Percentiles rank a stretch among this genome's conserved stretches.
phyloP scores from a whole-genome alignment of 2,797 vertebrate genomes.

The Pangasius djambal region DNA sequence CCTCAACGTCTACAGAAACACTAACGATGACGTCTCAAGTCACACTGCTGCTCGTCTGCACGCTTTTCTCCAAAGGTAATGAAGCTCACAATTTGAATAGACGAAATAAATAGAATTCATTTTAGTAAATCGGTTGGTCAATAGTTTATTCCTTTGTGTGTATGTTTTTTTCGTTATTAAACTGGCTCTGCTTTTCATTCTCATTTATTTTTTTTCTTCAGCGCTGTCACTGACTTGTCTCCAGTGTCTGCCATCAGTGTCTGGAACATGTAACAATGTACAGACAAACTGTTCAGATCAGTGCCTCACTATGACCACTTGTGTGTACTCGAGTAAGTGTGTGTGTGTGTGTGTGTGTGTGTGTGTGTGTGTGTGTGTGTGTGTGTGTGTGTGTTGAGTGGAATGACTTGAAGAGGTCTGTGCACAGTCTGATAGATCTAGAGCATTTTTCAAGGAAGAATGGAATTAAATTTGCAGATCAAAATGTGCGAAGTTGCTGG shows the following conservation, averaged over 20 bases:
- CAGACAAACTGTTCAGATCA: neutral
- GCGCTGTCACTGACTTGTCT: neutral
- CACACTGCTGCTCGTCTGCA: neutral
- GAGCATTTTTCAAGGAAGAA: too few species aligned
- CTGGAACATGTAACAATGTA: neutral
- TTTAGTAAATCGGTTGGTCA: neutral
- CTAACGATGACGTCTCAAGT: neutral
- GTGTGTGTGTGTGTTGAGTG: too few species aligned
- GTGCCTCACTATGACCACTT: neutral
- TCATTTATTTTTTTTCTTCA: neutral
- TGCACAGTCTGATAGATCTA: too few species aligned
- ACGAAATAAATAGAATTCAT: neutral
- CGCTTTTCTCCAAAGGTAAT: slow-evolving; percentile 10
- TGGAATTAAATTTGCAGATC: too few species aligned
- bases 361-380: neutral
- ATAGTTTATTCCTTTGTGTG: too few species aligned
- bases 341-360: neutral
- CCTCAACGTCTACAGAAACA: neutral
- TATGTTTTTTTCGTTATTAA: too few species aligned
- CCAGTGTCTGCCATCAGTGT: neutral
- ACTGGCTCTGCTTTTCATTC: neutral
- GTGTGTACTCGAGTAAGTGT: neutral
- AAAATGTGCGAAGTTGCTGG: too few species aligned
- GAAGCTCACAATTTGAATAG: neutral
- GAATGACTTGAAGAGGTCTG: too few species aligned